A percentile compares a stretch with the other conserved stretches of the same genome.
These are phyloP conservation scores for Coremacera marginata DNA, from an alignment of 2,888 invertebrate genomes.

Conservation along the genomic window DNA sequence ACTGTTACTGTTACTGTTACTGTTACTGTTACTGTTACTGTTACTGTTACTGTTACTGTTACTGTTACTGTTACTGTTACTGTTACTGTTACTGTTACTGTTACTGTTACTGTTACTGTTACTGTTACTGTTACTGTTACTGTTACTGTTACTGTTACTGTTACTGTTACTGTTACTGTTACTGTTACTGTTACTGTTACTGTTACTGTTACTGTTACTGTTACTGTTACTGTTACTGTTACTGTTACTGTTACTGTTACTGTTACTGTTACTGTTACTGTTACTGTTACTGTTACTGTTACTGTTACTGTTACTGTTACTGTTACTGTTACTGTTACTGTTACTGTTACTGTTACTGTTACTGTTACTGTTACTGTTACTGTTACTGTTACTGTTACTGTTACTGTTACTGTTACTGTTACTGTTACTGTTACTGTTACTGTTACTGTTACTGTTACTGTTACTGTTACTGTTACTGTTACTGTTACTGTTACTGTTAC, in stretches of 20 bases:
- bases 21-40: conserved; percentile 8
- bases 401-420: too few species aligned
- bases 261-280: conserved; percentile 14
- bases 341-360: too few species aligned
- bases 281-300: conserved; percentile 5
- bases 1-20: neutral
- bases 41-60: conserved; percentile 2
- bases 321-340: neutral
- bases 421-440: too few species aligned
- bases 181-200: conserved; percentile 6
- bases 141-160: too few species aligned
- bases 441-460: too few species aligned
- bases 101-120: conserved; percentile 4
- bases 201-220: conserved; percentile 9
- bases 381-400: too few species aligned
- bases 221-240: neutral
- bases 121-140: too few species aligned
- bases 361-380: too few species aligned
- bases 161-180: neutral
- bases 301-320: neutral
- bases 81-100: neutral
- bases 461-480: too few species aligned
- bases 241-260: conserved; percentile 9
- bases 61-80: neutral
- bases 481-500: too few species aligned